A percentile compares a stretch with the other conserved stretches of the same genome.
Conservation (phyloP, 2,797 vertebrate species). For the Pangasius larnaudii region DNA sequence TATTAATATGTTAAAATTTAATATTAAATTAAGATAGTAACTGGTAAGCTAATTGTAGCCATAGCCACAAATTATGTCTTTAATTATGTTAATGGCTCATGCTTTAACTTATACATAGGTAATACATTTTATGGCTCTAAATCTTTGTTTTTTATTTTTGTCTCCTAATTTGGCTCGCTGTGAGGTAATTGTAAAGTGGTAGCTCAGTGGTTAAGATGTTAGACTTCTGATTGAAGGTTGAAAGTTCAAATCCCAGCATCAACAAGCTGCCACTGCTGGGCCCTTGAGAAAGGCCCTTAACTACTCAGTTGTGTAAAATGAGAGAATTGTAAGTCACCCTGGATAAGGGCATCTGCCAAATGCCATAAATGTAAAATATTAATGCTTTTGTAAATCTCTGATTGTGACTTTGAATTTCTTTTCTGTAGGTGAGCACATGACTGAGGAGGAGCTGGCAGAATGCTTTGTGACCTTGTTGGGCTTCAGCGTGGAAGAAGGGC, state of each 20-base stretch:
- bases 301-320: too few species aligned
- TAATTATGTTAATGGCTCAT: neutral
- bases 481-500: conserved; percentile 65
- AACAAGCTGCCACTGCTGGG: too few species aligned
- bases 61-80: neutral
- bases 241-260: too few species aligned
- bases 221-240: too few species aligned
- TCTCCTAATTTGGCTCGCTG: neutral
- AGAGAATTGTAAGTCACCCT: too few species aligned
- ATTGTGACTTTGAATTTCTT: neutral
- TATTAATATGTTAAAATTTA: neutral
- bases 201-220: too few species aligned
- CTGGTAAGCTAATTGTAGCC: neutral
- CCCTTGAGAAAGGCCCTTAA: too few species aligned
- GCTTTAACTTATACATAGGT: neutral
- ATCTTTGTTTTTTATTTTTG: neutral
- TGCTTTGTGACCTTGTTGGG: conserved; percentile 81
- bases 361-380: neutral
- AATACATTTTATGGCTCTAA: neutral
- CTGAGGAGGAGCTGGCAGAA: conserved; percentile 82
- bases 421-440: conserved; percentile 87
- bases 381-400: neutral
- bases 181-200: neutral
- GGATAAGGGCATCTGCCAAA: too few species aligned
- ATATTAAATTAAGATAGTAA: neutral